A percentile compares a stretch with the other conserved stretches of the same genome.
Conservation (phyloP, 2,888 invertebrate genomes). For the Monochamus alternatus region DNA sequence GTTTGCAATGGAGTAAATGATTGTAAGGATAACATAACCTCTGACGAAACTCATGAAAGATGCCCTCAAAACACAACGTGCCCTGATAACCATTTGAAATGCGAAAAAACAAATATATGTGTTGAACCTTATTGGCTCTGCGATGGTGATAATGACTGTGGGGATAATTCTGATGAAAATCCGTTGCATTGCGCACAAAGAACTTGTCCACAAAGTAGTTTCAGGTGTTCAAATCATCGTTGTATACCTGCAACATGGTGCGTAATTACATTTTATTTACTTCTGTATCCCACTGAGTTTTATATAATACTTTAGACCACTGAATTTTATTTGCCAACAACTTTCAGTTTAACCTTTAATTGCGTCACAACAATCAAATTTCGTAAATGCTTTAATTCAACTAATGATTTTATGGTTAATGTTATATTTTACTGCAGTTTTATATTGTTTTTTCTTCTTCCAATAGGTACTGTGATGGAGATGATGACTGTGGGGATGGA, state of each 20-base stretch:
- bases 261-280: conserved; percentile 33
- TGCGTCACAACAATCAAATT: too few species aligned
- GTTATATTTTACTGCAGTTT: too few species aligned
- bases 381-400: too few species aligned
- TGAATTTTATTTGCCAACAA: too few species aligned
- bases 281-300: conserved; percentile 3
- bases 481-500: conserved; percentile 92
- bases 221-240: conserved; percentile 93
- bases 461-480: conserved; percentile 90
- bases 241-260: conserved; percentile 95
- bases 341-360: too few species aligned
- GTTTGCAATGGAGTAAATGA: conserved; percentile 92
- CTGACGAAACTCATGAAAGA: conserved; percentile 91
- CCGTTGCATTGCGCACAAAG: conserved; percentile 90
- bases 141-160: conserved; percentile 97
- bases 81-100: conserved; percentile 91
- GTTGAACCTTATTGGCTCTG: conserved; percentile 98
- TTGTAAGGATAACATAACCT: conserved; percentile 93
- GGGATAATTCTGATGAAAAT: conserved; percentile 95
- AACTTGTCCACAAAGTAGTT: conserved; percentile 92
- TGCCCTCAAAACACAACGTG: conserved; percentile 93
- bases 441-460: neutral
- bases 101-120: conserved; percentile 95
- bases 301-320: too few species aligned
- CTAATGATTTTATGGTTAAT: too few species aligned